Conservation (phyloP, 1,140 invertebrate genomes). For the Mercenaria mercenaria region DNA sequence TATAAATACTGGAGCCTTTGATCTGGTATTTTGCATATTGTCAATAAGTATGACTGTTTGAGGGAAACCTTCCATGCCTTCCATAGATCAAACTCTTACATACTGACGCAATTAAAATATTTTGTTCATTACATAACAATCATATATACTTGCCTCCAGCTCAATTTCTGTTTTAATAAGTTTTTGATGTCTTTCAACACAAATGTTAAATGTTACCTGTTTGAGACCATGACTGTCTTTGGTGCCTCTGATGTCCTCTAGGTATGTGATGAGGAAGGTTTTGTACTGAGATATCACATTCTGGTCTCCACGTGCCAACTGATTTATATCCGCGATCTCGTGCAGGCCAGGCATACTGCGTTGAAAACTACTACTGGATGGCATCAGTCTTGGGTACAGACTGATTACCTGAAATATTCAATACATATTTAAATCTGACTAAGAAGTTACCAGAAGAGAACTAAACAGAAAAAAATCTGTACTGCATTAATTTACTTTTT, state of each 20-base stretch:
- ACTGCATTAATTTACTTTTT: background rate
- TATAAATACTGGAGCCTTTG: too few species aligned
- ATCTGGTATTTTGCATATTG: too few species aligned
- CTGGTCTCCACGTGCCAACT: slow-evolving; percentile 84
- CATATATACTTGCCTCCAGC: too few species aligned
- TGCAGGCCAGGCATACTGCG: slow-evolving; percentile 86
- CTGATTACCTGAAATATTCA: slow-evolving; percentile 85
- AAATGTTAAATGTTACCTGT: slow-evolving; percentile 79
- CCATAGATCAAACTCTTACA: too few species aligned
- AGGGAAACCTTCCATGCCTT: too few species aligned
- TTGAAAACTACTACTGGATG: slow-evolving; percentile 82
- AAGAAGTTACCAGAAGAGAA: background rate
- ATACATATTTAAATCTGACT: too few species aligned
- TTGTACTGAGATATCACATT: slow-evolving; percentile 82
- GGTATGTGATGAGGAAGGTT: slow-evolving; percentile 83
- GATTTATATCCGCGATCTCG: slow-evolving; percentile 86
- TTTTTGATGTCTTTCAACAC: too few species aligned
- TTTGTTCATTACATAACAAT: too few species aligned
- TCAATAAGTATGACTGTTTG: too few species aligned
- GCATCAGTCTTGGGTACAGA: slow-evolving; percentile 86
- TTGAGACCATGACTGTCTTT: slow-evolving; percentile 77
- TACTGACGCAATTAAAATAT: too few species aligned
- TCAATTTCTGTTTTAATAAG: too few species aligned
- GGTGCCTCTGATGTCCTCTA: slow-evolving; percentile 84
- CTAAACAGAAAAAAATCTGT: background rate